Evolutionary conservation across 2,113 vertebrate genomes (phyloP), one percentile per base, ranked within the genome.

Genomic region (Hipposideros armiger): DNA sequence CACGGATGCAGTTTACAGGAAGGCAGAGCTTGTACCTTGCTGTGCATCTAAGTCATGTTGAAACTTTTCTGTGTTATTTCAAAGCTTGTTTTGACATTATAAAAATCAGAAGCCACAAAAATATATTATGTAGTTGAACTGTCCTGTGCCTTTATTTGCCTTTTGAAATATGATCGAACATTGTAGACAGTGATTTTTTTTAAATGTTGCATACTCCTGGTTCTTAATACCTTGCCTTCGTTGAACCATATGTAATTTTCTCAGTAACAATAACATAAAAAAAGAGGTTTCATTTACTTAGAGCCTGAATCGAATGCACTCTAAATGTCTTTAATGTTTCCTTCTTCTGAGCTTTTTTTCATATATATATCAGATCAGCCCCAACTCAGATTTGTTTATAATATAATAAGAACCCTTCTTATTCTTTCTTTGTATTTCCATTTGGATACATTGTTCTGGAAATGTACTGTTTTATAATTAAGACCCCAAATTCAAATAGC

Each of bases 281-380:
- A 96, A 96, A 91, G n/a, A 77, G 40, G 26, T 88, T 85, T 66
- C 10, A 11, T 88, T 94, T 70, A 56, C 47, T 95, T 73, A 54
- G 67, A 86, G 36, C 47, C 58, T 42, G n/a, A 70, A 62, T 15
- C 81, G 20, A 40, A 22, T 3, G 67, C 9, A 16, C 28, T 28
- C 36, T 42, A 11, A 91, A 89, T 90, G 11, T 32, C 64, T 91
- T 88, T 42, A 52, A 52, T 0, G 0, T 88, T 94, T 73, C 32
- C 9, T 54, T 70, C 20, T 76, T 22, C n/a, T 50, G 77, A 83
- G 54, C 52, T n/a, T 86, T 83, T 70, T 83, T 70, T 66, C 52
- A 58, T 58, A 14, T 45, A 4, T 60, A 4, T n/a, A 36, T 93
- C 42, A 95, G n/a, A 28, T 56, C 69, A 1, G 26, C 30, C 40